Percentiles rank a stretch among this genome's conserved stretches.
Conservation (phyloP, 1,140 invertebrate species). For the Cydia pomonella region DNA sequence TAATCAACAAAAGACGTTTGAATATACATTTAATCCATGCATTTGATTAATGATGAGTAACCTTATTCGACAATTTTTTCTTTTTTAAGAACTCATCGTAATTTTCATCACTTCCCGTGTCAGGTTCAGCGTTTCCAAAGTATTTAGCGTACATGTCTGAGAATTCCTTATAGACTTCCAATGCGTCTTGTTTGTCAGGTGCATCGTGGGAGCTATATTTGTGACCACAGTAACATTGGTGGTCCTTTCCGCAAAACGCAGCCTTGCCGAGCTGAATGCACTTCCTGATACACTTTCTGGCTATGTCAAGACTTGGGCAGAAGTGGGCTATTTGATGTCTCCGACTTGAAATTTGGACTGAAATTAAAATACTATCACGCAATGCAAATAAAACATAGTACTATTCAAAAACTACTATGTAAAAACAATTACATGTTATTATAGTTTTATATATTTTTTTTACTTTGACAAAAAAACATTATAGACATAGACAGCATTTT, state of each 20-base stretch:
- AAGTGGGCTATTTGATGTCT: constrained; percentile 73
- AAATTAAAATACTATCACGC: no score
- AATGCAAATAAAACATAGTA: constrained; percentile 21
- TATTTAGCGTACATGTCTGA: constrained; percentile 65
- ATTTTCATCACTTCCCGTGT: not conserved
- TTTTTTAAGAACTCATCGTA: not conserved
- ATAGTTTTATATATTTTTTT: no score
- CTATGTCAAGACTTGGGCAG: constrained; percentile 62
- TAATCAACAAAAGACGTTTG: no score
- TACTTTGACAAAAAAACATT: no score
- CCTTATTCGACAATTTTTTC: no score
- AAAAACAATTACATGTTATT: no score
- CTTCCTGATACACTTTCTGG: constrained; percentile 56
- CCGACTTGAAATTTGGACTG: constrained; percentile 30
- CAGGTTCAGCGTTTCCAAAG: constrained; percentile 46
- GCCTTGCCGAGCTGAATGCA: constrained; percentile 62
- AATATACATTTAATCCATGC: no score
- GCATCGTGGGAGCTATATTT: constrained; percentile 40
- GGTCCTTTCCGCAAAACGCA: constrained; percentile 72
- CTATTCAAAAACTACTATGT: no score
- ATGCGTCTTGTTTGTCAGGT: constrained; percentile 33
- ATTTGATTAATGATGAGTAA: no score
- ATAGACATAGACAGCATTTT: no score
- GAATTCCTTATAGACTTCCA: constrained; percentile 50
- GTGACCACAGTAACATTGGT: constrained; percentile 71